Evolutionary conservation across 2,113 vertebrate genomes (phyloP), one percentile per base, ranked within the genome.

Genomic region (Poecilia latipinna): DNA sequence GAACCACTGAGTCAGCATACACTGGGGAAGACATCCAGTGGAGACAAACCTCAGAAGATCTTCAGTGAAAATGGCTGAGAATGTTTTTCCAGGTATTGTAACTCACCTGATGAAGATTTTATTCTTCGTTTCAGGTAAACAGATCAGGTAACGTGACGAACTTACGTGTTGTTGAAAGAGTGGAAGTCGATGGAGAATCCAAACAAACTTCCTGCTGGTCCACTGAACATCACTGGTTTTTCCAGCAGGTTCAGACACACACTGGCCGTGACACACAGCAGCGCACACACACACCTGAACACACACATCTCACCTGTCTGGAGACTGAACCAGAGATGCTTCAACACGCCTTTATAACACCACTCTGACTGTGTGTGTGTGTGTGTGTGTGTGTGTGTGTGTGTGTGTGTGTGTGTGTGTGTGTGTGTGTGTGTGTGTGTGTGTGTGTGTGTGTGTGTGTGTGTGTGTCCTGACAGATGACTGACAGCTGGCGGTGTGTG

Each of bases 131-230:
- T 48, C 44, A 48, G 17, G 15, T 48, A 15, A 48, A 19, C 4
- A 17, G 44, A 48, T 22, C 4, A 17, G 17, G 13, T n/a, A 8
- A 10, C 0, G 8, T 10, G 28, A 7, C 22, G 12, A 63, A 72
- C 70, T 62, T 77, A 78, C 75, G 0, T 62, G 63, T 78, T 78
- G 31, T 57, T 54, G 62, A 67, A 31, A 29, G 51, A 61, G 37
- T 82, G 75, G 44, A 82, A 82, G 54, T 82, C 80, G 1, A 62
- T 7, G 1, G 80, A 78, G 54, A 82, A 82, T 61, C 80, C 80
- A 70, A 82, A 82, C 31, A 74, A 42, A 70, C 80, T 82, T 78
- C 75, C 80, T 74, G 66, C 31, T 0, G 75, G 67, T 63, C 80
- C 80, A 0, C 22, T 74, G 75, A 82, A 78, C 26, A 4, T 60